Base-by-base conservation (phyloP, 2,113 vertebrate genomes). In the Nannospalax galili region DNA sequence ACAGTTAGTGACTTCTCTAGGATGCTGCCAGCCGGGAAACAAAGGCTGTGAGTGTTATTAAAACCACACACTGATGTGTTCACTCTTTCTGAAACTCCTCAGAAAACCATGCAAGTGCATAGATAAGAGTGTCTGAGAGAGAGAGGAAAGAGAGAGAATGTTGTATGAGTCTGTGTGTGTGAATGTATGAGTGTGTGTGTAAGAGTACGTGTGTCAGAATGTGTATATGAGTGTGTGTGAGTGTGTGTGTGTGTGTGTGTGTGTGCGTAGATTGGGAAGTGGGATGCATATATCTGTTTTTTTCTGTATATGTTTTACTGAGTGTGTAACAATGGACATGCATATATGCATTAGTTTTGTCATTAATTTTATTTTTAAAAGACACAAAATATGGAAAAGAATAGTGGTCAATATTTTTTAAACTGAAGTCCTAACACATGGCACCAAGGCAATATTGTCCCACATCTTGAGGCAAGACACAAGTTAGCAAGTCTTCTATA, bases 21-120 rank as follows among this genome's bases (percentile, higher is more conserved):
- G 70, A 81, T 3, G 62, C 35, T 62, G 56, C 73, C 91, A 96
- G 70, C 56, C 16, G 58, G 40, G 56, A 90, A 84, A 96, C 84
- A 93, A 96, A 96, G 95, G 84, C 84, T 88, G n/a, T 37, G 28
- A 74, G 81, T 93, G 91, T 90, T 94, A 85, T 28, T 35, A 70
- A 95, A 93, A 64, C 14, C 40, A 45, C 19, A 65, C 42, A 77
- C 0, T 89, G 74, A 93, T 52, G 58, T 82, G 10, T 20, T 3
- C 6, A 85, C n/a, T n/a, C 37, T 24, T 94, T 88, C 86, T 84
- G 64, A 84, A 20, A 70, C 7, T 75, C n/a, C 65, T 86, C 30
- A 69, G 67, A 93, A 97, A 95, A 37, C n/a, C 30, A 48, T 45
- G 37, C 70, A 45, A 75, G 56, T 75, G 30, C 12, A 62, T 75